Conservation (phyloP, 1,140 invertebrate genomes). For the Chelonus insularis region DNA sequence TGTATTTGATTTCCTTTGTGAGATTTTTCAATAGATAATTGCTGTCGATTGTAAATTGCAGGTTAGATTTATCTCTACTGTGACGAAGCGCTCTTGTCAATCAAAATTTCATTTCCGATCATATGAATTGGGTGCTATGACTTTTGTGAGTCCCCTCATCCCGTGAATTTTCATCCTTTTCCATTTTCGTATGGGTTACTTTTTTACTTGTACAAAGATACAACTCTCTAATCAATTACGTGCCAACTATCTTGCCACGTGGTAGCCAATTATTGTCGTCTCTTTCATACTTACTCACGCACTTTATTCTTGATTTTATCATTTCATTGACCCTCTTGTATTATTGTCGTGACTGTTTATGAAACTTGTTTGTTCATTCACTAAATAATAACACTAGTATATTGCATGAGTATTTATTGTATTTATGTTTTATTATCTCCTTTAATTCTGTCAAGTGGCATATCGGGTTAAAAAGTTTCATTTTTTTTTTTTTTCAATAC, state of each 20-base stretch:
- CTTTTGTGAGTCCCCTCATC: background rate
- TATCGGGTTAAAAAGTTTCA: constrained; percentile 21
- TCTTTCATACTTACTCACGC: constrained; percentile 14
- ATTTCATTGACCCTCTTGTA: background rate
- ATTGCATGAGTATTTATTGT: constrained; percentile 23
- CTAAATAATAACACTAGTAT: constrained; percentile 22
- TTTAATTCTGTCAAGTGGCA: constrained; percentile 12
- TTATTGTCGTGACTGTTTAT: constrained; percentile 28
- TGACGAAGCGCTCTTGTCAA: constrained; percentile 45
- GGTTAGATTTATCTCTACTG: constrained; percentile 48
- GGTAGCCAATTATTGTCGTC: constrained; percentile 26
- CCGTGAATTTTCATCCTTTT: background rate
- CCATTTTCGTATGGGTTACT: background rate
- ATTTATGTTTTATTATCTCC: constrained; percentile 16
- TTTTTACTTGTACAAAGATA: constrained; percentile 25
- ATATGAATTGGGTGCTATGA: constrained; percentile 39
- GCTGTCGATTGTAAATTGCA: constrained; percentile 41
- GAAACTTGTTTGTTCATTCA: constrained; percentile 33
- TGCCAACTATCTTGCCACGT: constrained; percentile 36
- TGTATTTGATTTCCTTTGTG: constrained; percentile 11
- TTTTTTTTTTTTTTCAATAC: constrained; percentile 32
- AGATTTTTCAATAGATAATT: constrained; percentile 31
- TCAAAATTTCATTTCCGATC: constrained; percentile 54
- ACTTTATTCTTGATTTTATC: constrained; percentile 6
- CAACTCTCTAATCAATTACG: constrained; percentile 36